Base-by-base conservation (phyloP, 2,113 vertebrate genomes). In the Chionodraco myersi region DNA sequence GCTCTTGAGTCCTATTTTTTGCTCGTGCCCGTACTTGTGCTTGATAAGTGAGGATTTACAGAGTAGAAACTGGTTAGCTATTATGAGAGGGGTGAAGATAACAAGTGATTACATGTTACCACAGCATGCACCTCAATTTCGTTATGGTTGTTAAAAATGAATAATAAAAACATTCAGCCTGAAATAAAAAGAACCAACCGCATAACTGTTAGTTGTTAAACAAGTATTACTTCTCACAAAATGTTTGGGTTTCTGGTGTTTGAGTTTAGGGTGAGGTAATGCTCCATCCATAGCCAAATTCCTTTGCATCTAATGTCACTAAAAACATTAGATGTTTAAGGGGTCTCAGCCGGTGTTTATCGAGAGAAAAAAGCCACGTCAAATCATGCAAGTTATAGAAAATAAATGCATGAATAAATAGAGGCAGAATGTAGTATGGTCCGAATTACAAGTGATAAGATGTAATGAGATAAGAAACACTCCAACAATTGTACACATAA, bases 161-260 rank as follows among this genome's bases (percentile, higher is more conserved):
- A 10, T 0, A 15, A 8, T 63, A 26, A 14, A 14, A 13, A 52
- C 52, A 36, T 67, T 47, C 3, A 64, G 49, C 61, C 62, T 64
- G 1, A 6, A 41, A 34, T 45, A 15, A 52, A 14, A 62, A 66
- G 6, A 59, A 51, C 12, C 6, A 41, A 26, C 47, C 5, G 1
- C 6, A 63, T 47, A 49, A 26, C 2, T 21, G 18, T 58, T 30
- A 54, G 41, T 44, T 79, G 53, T 45, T 47, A 3, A 30, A 47
- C 66, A 62, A 68, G 61, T 45, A 8, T 70, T 8, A 62, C 71
- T 34, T 64, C 26, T 51, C 47, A 67, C 52, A 16, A 44, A 10
- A 0, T 3, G 26, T 45, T 75, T 76, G 45, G 30, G n/a, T 41
- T 1, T n/a, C 45, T 26, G 23, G 11, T 7, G 12, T 18, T 48